Base-by-base conservation (phyloP, 2,888 invertebrate genomes). In the Cancer borealis region DNA sequence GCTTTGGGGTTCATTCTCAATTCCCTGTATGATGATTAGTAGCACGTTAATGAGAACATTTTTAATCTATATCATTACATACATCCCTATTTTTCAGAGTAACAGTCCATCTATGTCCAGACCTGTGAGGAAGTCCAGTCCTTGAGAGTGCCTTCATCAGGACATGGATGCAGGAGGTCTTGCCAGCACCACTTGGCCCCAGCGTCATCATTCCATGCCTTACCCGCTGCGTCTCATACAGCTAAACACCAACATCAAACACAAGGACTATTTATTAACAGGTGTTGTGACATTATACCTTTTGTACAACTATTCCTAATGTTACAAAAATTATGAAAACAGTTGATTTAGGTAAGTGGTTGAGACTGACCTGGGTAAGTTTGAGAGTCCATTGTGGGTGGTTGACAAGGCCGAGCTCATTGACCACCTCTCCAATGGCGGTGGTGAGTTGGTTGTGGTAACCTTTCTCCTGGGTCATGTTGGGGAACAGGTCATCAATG, bases 1-100 rank as follows among this genome's bases (percentile, higher is more conserved):
- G 99, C 98, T 97, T 99, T 99, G 0, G 99, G 99, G 97, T 99
- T 99, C 99, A 99, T 99, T 96, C 99, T 97, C 99, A 99, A 99
- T 97, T 99, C 99, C 96, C 98, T 98, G 96, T n/a, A 10, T 79
- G 30, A 26, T 10, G 73, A 79, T 26, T 21, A 79, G 10, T 2
- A 60, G 17, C 60, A 60, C 4, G 60, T 39, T 39, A 39, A 39
- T 39, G 39, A 39, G 39, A 39, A 39, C 39, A 39, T 39, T 39
- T 39, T 39, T 1, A 39, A 39, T 39, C 2, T 39, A 39, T 39
- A 39, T 39, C 39, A 39, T 39, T 39, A 39, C 39, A 39, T 39
- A 39, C 47, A 89, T 46, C 49, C 26, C 1, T 46, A 47, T 17
- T 10, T 49, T 1, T 54, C 26, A 79, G 3, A 66, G 66, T 45